A percentile compares a stretch with the other conserved stretches of the same genome.
phyloP scores from a whole-genome alignment of 2,888 invertebrate genomes.

The Acrobasis repandana region DNA sequence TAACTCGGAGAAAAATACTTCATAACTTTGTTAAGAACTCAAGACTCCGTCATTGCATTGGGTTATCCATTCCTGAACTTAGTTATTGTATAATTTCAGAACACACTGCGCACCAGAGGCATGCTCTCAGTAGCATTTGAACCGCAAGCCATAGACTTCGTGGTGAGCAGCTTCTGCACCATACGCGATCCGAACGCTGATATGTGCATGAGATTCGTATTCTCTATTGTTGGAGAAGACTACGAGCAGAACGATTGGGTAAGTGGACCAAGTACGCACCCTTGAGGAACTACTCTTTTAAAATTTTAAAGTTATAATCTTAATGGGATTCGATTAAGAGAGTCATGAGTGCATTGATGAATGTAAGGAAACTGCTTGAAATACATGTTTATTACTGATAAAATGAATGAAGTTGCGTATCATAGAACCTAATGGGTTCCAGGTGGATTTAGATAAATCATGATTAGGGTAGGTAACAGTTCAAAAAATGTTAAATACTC shows the following conservation, averaged over 20 bases:
- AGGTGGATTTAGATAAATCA: too few relatives aligned
- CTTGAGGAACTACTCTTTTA: neutral
- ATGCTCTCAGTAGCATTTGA: conserved; percentile 46
- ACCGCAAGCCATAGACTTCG: conserved; percentile 43
- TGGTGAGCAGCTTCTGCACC: conserved; percentile 55
- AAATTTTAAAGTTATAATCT: neutral
- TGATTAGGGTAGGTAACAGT: too few relatives aligned
- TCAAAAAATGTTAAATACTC: too few relatives aligned
- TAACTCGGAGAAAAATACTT: too few relatives aligned
- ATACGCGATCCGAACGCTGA: conserved; percentile 48
- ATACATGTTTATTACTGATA: too few relatives aligned
- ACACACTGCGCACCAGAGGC: conserved; percentile 49
- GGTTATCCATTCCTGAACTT: too few relatives aligned
- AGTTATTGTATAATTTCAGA: conserved; percentile 42
- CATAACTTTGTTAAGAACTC: too few relatives aligned
- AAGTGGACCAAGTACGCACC: conserved; percentile 26
- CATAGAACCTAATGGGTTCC: too few relatives aligned
- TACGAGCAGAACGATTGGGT: conserved; percentile 70
- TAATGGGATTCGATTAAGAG: too few relatives aligned
- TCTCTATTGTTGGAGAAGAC: conserved; percentile 66
- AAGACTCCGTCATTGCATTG: too few relatives aligned
- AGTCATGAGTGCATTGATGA: too few relatives aligned
- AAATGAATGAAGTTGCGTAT: too few relatives aligned
- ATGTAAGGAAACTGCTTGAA: neutral
- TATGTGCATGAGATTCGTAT: conserved; percentile 57